Conservation (phyloP, 1,140 invertebrate species). For the Gryon sp. region DNA sequence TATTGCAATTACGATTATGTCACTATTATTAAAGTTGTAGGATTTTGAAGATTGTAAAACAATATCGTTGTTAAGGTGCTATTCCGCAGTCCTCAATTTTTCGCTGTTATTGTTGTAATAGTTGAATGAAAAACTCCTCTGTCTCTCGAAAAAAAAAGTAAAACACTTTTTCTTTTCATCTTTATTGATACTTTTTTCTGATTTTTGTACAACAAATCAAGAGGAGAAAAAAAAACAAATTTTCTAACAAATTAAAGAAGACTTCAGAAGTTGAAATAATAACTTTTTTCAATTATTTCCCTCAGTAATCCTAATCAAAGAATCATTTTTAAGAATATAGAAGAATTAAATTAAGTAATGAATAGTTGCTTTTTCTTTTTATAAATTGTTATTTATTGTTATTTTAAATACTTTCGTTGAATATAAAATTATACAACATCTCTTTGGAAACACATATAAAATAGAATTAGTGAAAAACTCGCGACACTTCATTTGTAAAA, state of each 20-base stretch:
- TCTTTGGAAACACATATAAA: constrained; percentile 31
- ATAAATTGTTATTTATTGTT: not conserved
- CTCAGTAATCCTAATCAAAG: not conserved
- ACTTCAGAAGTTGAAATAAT: constrained; percentile 33
- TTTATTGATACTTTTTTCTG: too few relatives aligned
- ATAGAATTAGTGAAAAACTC: constrained; percentile 6
- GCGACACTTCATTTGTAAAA: constrained; percentile 12
- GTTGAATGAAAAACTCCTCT: constrained; percentile 32
- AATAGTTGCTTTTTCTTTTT: too few relatives aligned
- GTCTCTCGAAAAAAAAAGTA: constrained; percentile 3
- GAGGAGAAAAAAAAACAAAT: constrained; percentile 37
- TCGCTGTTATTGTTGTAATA: constrained; percentile 59
- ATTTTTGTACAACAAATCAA: constrained; percentile 34
- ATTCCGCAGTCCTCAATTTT: constrained; percentile 51
- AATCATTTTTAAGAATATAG: too few relatives aligned
- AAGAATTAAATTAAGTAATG: too few relatives aligned
- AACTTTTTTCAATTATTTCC: not conserved
- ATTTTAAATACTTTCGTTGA: constrained; percentile 6
- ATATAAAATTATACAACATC: constrained; percentile 43
- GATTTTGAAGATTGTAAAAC: constrained; percentile 51
- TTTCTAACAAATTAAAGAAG: constrained; percentile 60
- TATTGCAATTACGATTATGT: constrained; percentile 39
- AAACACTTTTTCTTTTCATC: constrained; percentile 11
- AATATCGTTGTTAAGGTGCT: constrained; percentile 61
- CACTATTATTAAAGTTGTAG: constrained; percentile 51